These are phyloP conservation scores for Protaetia brevitarsis DNA, from an alignment of 1,140 invertebrate genomes.

Conservation along the genomic window DNA sequence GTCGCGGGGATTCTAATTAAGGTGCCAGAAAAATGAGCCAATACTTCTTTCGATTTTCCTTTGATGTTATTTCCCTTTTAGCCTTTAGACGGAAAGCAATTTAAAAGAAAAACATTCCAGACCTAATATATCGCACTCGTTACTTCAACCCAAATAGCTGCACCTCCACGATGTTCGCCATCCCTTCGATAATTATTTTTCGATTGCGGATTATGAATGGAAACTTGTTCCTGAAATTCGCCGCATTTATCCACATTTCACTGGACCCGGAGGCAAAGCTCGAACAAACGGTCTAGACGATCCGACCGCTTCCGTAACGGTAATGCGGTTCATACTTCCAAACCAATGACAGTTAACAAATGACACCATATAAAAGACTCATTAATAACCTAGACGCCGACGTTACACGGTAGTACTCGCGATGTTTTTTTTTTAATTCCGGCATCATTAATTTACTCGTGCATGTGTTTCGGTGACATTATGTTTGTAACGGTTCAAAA, in stretches of 20 bases:
- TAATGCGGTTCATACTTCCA: background rate
- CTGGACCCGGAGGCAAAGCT: background rate
- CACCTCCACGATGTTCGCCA: no score
- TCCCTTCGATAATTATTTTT: background rate
- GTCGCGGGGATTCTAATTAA: no score
- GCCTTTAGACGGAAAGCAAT: no score
- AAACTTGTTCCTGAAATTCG: background rate
- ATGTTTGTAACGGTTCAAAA: conserved; percentile 4
- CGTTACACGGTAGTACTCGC: background rate
- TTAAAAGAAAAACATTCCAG: no score
- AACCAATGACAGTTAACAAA: conserved; percentile 1
- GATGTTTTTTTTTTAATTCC: conserved; percentile 5
- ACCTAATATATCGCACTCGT: no score
- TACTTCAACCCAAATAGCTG: no score
- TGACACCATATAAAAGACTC: conserved; percentile 11
- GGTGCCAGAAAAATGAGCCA: no score
- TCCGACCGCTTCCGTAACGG: background rate
- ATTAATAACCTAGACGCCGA: conserved; percentile 2
- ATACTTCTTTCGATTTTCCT: no score
- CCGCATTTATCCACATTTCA: background rate
- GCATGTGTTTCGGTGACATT: conserved; percentile 1
- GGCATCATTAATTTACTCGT: background rate
- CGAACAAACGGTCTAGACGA: background rate
- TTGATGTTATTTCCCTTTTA: no score
- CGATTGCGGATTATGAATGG: background rate